Conservation (phyloP, 2,113 vertebrate species). For the Callorhinus ursinus region DNA sequence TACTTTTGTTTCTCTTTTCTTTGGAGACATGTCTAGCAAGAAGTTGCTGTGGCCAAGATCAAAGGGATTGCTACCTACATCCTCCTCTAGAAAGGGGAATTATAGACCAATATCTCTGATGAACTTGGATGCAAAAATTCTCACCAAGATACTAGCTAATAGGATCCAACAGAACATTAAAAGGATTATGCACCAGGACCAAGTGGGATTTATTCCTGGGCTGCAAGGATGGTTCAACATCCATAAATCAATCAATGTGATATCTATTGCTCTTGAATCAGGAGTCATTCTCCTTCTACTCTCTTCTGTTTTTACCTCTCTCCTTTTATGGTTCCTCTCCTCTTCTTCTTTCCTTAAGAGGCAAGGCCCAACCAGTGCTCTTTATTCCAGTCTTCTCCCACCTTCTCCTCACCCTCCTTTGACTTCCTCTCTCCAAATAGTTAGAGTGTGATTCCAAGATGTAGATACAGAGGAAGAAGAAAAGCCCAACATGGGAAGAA, state of each 20-base stretch:
- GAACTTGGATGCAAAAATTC: neutral
- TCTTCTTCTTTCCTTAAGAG: neutral
- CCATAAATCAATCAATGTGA: neutral
- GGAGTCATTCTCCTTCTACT: neutral
- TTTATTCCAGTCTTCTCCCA: neutral
- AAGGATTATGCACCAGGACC: neutral
- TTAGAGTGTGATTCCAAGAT: neutral
- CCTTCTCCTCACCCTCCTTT: neutral
- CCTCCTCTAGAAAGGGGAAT: neutral
- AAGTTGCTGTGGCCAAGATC: neutral
- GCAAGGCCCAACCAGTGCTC: neutral
- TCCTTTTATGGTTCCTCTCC: neutral
- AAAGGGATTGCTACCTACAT: neutral
- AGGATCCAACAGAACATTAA: neutral
- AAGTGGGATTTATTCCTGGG: neutral
- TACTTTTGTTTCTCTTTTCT: neutral
- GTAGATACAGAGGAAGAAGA: neutral
- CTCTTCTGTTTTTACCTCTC: neutral
- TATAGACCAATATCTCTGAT: neutral
- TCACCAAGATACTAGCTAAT: neutral
- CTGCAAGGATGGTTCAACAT: neutral
- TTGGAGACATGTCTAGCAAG: neutral
- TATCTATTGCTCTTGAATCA: neutral
- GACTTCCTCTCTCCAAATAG: neutral
- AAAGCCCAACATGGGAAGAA: neutral